Base-by-base conservation (phyloP, 2,797 vertebrate genomes). In the Ceyx erithaca region DNA sequence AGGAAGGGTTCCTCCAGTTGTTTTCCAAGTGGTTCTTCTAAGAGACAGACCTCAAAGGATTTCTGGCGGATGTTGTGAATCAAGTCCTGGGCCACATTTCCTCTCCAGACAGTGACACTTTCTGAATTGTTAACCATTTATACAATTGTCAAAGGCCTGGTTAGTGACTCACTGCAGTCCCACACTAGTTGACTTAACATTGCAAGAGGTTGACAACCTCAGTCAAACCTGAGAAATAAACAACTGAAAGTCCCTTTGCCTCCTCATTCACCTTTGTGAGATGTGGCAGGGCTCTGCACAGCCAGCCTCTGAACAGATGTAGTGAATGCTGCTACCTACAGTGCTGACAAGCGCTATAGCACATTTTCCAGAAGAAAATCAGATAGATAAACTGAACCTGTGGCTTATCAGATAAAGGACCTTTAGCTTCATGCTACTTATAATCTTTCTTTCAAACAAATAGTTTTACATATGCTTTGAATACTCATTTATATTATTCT, bases 51-150 rank as follows among this genome's bases (percentile, higher is more conserved):
- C 62, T 78, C 75, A 58, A 55, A 94, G 78, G 33, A 62, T 84
- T 92, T 72, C 43, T 77, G 62, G 59, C 72, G 55, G 37, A 70
- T 84, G 63, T 63, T 83, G 58, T 80, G 72, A 85, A 89, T 71
- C 85, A 90, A 51, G 64, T 33, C 57, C n/a, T 41, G 35, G 71
- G 73, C 58, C 63, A 86, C 5, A 3, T 40, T 93, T 93, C 87
- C 83, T 73, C 45, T 87, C 49, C 71, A 95, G 73, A 31, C 73
- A 91, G 46, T 11, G 45, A 75, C 33, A 46, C 59, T 33, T 88
- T 86, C 86, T 30, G 52, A 87, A 91, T 10, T 84, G 52, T 89
- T 92, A 95, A 90, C 75, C 33, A 80, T 80, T 92, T 87, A 90
- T 40, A 78, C 78, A 57, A 62, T 31, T 58, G 46, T 93, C 85